A percentile compares a stretch with the other conserved stretches of the same genome.
These are phyloP conservation scores for Drosophila atripex DNA, from an alignment of 2,888 invertebrate species.

Conservation along the genomic window DNA sequence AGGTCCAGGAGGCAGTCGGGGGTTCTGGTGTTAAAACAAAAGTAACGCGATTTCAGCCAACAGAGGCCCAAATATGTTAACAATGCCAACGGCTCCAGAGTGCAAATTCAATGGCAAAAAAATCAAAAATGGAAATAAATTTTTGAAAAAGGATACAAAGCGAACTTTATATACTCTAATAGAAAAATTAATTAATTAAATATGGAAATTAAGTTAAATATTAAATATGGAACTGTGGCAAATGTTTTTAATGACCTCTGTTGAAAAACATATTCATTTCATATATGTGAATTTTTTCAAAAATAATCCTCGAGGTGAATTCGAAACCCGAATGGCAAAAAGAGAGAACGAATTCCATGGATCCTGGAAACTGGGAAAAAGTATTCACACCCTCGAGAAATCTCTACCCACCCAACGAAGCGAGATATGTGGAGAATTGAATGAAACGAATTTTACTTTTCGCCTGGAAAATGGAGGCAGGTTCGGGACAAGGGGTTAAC, in stretches of 20 bases:
- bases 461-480: constrained; percentile 24
- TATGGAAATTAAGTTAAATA: too few species aligned
- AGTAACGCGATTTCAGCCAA: constrained; percentile 53
- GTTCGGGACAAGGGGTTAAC: constrained; percentile 24
- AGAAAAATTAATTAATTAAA: neutral
- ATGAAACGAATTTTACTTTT: constrained; percentile 65
- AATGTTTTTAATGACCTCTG: too few species aligned
- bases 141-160: neutral
- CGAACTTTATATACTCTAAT: neutral
- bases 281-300: constrained; percentile 15
- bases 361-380: constrained; percentile 3
- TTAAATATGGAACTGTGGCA: too few species aligned
- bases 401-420: constrained; percentile 2
- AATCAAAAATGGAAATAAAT: constrained; percentile 14
- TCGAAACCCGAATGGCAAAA: constrained; percentile 26
- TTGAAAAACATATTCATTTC: too few species aligned
- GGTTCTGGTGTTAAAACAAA: constrained; percentile 40
- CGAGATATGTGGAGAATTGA: constrained; percentile 64
- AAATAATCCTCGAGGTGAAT: constrained; percentile 18
- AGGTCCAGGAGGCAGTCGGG: neutral
- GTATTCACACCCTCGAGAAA: constrained; percentile 21
- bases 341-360: constrained; percentile 66
- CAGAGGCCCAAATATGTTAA: constrained; percentile 58
- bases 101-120: constrained; percentile 24
- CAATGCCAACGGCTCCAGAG: constrained; percentile 44